Evolutionary conservation across 1,140 invertebrate genomes (phyloP).

Genomic region (Drosophila ironensis): DNA sequence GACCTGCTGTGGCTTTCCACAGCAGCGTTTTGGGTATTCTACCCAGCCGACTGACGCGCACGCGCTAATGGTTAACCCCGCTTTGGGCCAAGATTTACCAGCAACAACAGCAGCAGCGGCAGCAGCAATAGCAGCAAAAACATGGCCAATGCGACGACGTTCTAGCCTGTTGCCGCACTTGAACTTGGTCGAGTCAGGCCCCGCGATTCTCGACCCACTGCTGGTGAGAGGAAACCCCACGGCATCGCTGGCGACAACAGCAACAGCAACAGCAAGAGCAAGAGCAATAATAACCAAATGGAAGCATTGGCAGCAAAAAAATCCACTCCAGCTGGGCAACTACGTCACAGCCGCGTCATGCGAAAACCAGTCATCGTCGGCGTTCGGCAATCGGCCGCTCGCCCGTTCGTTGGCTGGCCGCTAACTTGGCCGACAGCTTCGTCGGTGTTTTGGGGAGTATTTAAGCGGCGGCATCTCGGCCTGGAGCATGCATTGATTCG

Average conservation of each 20-base stretch:
- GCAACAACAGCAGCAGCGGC: background rate
- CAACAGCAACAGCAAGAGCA: background rate
- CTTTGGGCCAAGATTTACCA: constrained; percentile 17
- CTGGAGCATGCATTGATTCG: constrained; percentile 81
- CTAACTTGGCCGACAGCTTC: constrained; percentile 8
- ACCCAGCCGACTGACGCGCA: constrained; percentile 54
- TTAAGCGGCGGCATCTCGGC: constrained; percentile 74
- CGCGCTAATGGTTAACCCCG: constrained; percentile 70
- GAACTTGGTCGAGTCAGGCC: constrained; percentile 68
- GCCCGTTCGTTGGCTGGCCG: constrained; percentile 12
- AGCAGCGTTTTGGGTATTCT: constrained; percentile 47
- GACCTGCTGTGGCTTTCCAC: constrained; percentile 49
- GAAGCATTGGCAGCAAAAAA: constrained; percentile 6
- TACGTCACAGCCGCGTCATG: constrained; percentile 77
- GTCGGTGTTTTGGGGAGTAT: constrained; percentile 66
- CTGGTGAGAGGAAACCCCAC: constrained; percentile 71
- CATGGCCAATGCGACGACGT: constrained; percentile 62
- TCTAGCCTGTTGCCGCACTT: constrained; percentile 71
- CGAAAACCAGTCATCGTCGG: constrained; percentile 66
- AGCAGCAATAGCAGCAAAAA: constrained; percentile 11
- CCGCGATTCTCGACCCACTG: constrained; percentile 65
- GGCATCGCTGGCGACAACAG: constrained; percentile 3
- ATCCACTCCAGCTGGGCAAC: constrained; percentile 37
- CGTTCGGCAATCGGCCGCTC: constrained; percentile 9
- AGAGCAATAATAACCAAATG: constrained; percentile 7